These are phyloP conservation scores for Pollenia griseotomentosa DNA, from an alignment of 2,888 invertebrate species.

Conservation along the genomic window DNA sequence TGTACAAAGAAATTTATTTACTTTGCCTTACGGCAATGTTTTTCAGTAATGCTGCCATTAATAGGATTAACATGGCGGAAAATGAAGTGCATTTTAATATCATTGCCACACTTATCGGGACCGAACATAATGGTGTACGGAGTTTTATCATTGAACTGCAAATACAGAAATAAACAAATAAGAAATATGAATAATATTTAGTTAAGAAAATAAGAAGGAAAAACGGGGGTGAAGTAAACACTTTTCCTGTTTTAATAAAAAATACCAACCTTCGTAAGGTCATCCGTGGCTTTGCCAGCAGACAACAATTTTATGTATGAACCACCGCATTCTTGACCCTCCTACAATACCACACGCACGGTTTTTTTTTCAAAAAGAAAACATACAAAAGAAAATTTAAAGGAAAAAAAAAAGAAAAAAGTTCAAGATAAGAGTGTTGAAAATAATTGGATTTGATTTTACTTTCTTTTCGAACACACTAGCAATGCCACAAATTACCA, in stretches of 20 bases:
- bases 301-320: constrained; percentile 97
- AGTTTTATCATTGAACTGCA: constrained; percentile 95
- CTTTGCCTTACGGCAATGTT: constrained; percentile 97
- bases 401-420: not conserved
- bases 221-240: not conserved
- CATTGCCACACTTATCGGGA: constrained; percentile 99
- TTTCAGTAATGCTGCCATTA: constrained; percentile 95
- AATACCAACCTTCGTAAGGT: constrained; percentile 87
- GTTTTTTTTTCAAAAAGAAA: constrained; percentile 22
- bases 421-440: constrained; percentile 27
- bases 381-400: constrained; percentile 40
- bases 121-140: constrained; percentile 99
- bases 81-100: constrained; percentile 96
- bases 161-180: constrained; percentile 58
- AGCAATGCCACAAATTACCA: not conserved
- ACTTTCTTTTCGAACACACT: constrained; percentile 59
- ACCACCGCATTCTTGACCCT: constrained; percentile 99
- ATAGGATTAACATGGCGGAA: constrained; percentile 97
- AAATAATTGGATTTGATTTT: constrained; percentile 74
- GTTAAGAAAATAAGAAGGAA: not conserved
- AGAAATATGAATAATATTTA: constrained; percentile 19
- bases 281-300: constrained; percentile 87
- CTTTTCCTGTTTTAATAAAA: not conserved
- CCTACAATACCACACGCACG: constrained; percentile 85
- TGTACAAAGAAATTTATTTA: constrained; percentile 80